Conservation (phyloP, 2,797 vertebrate species). For the Myotis planiceps region DNA sequence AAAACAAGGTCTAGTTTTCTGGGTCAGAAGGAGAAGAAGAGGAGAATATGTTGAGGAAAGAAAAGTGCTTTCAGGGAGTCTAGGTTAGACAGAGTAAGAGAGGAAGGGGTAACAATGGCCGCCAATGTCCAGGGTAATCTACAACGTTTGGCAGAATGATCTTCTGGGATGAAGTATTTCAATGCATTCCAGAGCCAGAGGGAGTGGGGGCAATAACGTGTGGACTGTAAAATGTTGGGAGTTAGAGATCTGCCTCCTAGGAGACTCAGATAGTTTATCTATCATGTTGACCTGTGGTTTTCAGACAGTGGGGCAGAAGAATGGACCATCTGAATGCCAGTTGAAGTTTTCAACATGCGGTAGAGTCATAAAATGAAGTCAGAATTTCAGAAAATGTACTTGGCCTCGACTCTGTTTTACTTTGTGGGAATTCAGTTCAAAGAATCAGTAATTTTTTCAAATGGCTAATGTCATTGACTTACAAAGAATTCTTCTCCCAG, state of each 20-base stretch:
- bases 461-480: constrained; percentile 32
- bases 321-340: neutral
- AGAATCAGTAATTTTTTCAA: constrained; percentile 45
- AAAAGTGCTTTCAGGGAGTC: neutral
- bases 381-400: constrained; percentile 52
- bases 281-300: neutral
- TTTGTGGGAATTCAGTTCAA: constrained; percentile 55
- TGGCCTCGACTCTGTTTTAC: constrained; percentile 4
- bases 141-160: neutral
- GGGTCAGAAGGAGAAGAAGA: neutral
- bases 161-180: neutral
- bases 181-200: neutral
- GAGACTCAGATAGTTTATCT: neutral
- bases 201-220: neutral
- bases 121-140: neutral
- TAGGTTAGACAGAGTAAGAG: neutral
- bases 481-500: constrained; percentile 51
- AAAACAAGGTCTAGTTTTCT: neutral
- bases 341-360: neutral
- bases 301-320: neutral
- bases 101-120: neutral
- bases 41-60: neutral
- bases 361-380: constrained; percentile 15
- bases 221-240: neutral
- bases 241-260: neutral